Conservation (phyloP, 1,140 invertebrate genomes). For the Drosophila repletoides region DNA sequence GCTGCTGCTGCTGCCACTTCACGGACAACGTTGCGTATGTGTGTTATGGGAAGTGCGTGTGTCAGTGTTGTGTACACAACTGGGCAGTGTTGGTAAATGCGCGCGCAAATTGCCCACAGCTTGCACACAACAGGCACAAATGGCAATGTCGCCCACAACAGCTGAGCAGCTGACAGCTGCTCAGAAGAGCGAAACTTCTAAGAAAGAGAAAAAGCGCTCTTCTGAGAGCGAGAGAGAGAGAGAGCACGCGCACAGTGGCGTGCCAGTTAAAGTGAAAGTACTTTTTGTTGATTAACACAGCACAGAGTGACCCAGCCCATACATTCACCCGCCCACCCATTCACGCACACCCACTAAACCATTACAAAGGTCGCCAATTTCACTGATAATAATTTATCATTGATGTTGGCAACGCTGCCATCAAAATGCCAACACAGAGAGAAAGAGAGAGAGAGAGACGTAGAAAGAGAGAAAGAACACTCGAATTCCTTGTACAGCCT, state of each 20-base stretch:
- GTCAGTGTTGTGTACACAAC: constrained; percentile 29
- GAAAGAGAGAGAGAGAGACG: constrained; percentile 27
- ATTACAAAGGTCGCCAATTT: constrained; percentile 74
- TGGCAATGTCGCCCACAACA: constrained; percentile 57
- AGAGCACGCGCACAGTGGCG: constrained; percentile 32
- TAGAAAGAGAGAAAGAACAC: constrained; percentile 19
- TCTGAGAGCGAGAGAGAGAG: constrained; percentile 10
- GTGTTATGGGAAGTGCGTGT: no score
- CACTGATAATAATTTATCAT: constrained; percentile 67
- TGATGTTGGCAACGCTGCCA: constrained; percentile 54
- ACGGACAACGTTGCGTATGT: constrained; percentile 45
- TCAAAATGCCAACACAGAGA: constrained; percentile 15
- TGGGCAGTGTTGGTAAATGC: constrained; percentile 64
- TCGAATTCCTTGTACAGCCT: neutral
- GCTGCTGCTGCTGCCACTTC: constrained; percentile 21
- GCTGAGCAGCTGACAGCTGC: constrained; percentile 61
- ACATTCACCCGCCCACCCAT: constrained; percentile 17
- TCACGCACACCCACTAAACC: neutral
- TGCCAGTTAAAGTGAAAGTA: constrained; percentile 68
- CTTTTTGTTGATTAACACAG: constrained; percentile 71
- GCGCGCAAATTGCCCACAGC: constrained; percentile 68
- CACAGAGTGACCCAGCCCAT: constrained; percentile 12
- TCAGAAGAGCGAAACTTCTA: constrained; percentile 10
- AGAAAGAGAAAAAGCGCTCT: constrained; percentile 6
- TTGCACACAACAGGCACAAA: constrained; percentile 54